Evolutionary conservation across 2,888 invertebrate species (phyloP), one percentile per base, ranked within the genome.

Genomic region (Trichacis sp.): DNA sequence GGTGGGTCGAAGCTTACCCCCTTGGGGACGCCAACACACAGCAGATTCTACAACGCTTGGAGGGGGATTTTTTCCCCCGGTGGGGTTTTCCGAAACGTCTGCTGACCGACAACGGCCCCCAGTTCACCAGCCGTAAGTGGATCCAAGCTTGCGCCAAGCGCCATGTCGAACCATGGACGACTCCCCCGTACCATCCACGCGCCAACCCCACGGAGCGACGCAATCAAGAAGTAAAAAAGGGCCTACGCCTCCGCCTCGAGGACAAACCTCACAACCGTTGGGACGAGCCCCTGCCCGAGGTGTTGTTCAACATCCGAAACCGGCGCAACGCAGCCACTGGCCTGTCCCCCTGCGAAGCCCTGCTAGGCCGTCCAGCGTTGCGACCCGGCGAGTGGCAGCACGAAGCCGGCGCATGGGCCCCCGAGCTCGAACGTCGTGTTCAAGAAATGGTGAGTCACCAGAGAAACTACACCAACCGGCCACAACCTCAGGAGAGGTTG

Each of bases 1-100:
- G 60, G 17, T 75, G 74, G 70, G 60, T 64, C 1, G 73, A 73
- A 24, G 73, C 69, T 0, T 70, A 65, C 51, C 48, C 71, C 4
- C 8, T 58, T 2, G 18, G 43, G 2, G 17, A 38, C 17, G 38
- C 58, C 15, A 45, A 55, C 2, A 36, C 64, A 1, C 6, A 8
- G 6, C 19, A 18, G n/a, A 43, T 63, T 2, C 20, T 64, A 0
- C 19, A 36, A 0, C n/a, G 45, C 5, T 42, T 70, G 11, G 54
- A 55, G 48, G 14, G 5, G 1, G 55, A 54, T 12, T n/a, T 54
- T 2, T 49, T 45, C 9, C 5, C 53, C 0, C 18, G 53, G 0
- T 42, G 40, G 40, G 49, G 60, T 1, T 60, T 48, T 14, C 47
- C 52, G 1, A 3, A 42, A 1, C 20, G 18, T 6, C 6, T 64